phyloP scores from a whole-genome alignment of 2,113 vertebrate species.

The Petaurus breviceps region DNA sequence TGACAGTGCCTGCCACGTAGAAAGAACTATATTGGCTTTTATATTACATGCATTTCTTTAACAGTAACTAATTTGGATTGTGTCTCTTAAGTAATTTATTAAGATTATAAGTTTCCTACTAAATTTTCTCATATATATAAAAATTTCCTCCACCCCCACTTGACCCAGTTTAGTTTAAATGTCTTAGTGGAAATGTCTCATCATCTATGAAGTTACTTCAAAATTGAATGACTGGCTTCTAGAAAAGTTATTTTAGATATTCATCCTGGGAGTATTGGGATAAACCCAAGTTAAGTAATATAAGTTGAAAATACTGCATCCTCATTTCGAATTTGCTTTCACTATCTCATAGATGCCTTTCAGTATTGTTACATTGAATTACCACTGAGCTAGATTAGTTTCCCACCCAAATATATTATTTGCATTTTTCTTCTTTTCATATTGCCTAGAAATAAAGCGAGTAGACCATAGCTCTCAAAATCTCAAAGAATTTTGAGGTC shows the following conservation, averaged over 20 bases:
- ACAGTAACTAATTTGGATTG: neutral
- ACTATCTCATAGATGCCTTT: neutral
- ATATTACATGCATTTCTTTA: neutral
- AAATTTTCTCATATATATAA: neutral
- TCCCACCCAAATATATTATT: neutral
- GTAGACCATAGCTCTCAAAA: neutral
- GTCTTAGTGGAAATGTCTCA: neutral
- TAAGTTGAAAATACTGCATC: neutral
- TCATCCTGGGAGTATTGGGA: constrained; percentile 11
- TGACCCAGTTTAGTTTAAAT: neutral
- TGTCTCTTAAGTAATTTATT: neutral
- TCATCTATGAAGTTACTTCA: neutral
- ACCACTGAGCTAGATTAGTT: neutral
- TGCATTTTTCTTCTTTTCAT: constrained; percentile 4
- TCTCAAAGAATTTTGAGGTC: neutral
- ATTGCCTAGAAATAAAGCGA: neutral
- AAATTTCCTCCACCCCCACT: neutral
- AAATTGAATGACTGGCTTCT: neutral
- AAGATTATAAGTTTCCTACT: constrained; percentile 8
- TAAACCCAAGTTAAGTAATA: constrained; percentile 5
- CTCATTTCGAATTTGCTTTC: constrained; percentile 22
- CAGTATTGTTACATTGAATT: neutral
- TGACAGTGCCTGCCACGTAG: neutral
- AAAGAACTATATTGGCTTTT: neutral
- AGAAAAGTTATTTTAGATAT: constrained; percentile 18